Evolutionary conservation across 2,888 invertebrate species (phyloP), one percentile per base, ranked within the genome.

Genomic region (Hirtodrosophila duncani): DNA sequence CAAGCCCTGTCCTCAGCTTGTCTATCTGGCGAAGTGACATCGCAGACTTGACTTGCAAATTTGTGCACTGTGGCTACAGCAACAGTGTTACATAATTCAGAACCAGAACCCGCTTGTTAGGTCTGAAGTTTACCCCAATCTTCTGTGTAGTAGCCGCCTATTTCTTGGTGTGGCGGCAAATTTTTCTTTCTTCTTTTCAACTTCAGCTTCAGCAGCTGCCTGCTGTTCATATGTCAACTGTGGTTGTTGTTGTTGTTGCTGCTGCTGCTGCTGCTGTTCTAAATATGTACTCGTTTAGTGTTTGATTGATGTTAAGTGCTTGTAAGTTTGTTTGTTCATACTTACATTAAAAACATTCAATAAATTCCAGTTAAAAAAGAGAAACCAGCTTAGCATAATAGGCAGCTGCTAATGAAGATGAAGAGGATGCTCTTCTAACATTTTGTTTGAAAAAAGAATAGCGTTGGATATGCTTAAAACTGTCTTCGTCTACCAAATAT

Each of bases 241-340:
- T 30, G 48, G 63, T 50, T 60, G 63, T 52, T 53, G 13, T 20
- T 42, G 41, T 16, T 30, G 57, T 50, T 50, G 48, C 48, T 49
- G 63, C 48, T 42, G 33, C 46, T 46, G 50, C 57, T 63, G 58
- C 62, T 52, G 68, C 66, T 61, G 64, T 80, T 70, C 77, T 79
- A 79, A 75, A 77, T 64, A 65, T 60, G n/a, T 67, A 63, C 70
- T 77, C 74, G 70, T 79, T 77, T 77, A 72, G 70, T 63, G 69
- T 71, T 80, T 84, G 83, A 83, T 81, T 83, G 84, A 83, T 84
- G 82, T 74, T 81, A 83, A 83, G 83, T 83, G 77, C 57, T 63
- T 41, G 44, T 44, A 41, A 45, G n/a, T n/a, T n/a, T n/a, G n/a
- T n/a, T n/a, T n/a, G n/a, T n/a, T n/a, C n/a, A n/a, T n/a, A n/a